Base-by-base conservation (phyloP, 2,888 invertebrate species). In the Strigamia crassipes region DNA sequence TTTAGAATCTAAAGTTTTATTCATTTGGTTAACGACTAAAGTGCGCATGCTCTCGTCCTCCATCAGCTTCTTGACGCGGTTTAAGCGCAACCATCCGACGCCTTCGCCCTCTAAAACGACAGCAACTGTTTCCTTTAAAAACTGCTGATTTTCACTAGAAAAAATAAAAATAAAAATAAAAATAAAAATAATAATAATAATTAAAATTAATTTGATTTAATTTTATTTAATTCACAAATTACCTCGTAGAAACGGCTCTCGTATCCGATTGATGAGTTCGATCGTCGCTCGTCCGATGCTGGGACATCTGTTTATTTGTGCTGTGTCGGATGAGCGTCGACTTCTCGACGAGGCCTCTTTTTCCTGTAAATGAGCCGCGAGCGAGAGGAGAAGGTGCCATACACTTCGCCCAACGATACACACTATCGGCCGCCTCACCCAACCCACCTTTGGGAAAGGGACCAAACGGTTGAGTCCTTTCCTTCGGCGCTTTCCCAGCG, bases 31-130 rank as follows among this genome's bases (percentile, higher is more conserved):
- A 79, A 99, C 92, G 56, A 98, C 95, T 89, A 99, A 93, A 87
- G 96, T 97, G 46, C 99, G 91, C 88, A 99, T 97, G 78, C 96
- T 97, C 89, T 99, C 99, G 88, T 99, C 99, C 88, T 99, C 99
- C 96, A 99, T 97, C 38, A 99, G 89, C 86, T 97, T 97, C 87
- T 95, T 95, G 80, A 98, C 90, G 31, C 97, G 91, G 86, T 95
- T 96, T 21, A 97, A 89, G 87, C 98, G 97, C 79, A 99, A 90
- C 96, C 99, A 99, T 21, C 98, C 97, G 0, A 99, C 95, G 0
- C 97, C 96, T 88, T 97, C 96, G 4, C 97, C 97, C 83, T 94
- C 93, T 82, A 96, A 88, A 1, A 96, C 95, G 88, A 93, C 93
- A 86, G 91, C 93, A 0, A 95, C 92, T 80, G 95, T 90, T 92